Conservation (phyloP, 1,140 invertebrate genomes). For the Drosophila navojoa region DNA sequence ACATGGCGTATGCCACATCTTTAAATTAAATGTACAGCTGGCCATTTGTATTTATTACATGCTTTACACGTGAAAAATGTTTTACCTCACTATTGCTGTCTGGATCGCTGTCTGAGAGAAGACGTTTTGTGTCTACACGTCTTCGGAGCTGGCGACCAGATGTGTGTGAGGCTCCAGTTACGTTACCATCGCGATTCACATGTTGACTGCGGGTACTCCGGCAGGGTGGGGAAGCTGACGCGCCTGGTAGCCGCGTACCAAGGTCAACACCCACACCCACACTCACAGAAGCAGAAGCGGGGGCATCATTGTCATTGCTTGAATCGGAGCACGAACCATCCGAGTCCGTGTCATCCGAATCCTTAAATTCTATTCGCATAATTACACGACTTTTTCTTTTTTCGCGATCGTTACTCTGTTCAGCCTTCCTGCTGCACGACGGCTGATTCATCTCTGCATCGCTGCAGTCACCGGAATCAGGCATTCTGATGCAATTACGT, state of each 20-base stretch:
- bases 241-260: constrained; percentile 41
- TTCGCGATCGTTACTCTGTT: constrained; percentile 33
- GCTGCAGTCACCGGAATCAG: constrained; percentile 68
- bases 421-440: constrained; percentile 55
- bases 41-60: too few species aligned
- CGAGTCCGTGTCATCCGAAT: constrained; percentile 63
- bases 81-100: constrained; percentile 84
- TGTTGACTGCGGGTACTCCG: constrained; percentile 23
- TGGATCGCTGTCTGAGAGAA: constrained; percentile 53
- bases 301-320: constrained; percentile 37
- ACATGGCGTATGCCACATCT: not conserved
- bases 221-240: constrained; percentile 18
- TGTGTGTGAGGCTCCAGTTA: constrained; percentile 45
- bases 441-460: constrained; percentile 63
- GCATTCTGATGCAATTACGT: constrained; percentile 77
- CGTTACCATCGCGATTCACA: constrained; percentile 63
- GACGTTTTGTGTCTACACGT: constrained; percentile 64
- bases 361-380: constrained; percentile 82
- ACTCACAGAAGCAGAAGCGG: constrained; percentile 8
- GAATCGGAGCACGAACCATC: constrained; percentile 35
- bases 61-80: not conserved
- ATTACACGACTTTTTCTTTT: constrained; percentile 76
- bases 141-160: constrained; percentile 63
- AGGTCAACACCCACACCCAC: constrained; percentile 33
- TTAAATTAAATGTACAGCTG: not conserved